Base-by-base conservation (phyloP, 1,140 invertebrate species). In the Drosophila parabipectinata region DNA sequence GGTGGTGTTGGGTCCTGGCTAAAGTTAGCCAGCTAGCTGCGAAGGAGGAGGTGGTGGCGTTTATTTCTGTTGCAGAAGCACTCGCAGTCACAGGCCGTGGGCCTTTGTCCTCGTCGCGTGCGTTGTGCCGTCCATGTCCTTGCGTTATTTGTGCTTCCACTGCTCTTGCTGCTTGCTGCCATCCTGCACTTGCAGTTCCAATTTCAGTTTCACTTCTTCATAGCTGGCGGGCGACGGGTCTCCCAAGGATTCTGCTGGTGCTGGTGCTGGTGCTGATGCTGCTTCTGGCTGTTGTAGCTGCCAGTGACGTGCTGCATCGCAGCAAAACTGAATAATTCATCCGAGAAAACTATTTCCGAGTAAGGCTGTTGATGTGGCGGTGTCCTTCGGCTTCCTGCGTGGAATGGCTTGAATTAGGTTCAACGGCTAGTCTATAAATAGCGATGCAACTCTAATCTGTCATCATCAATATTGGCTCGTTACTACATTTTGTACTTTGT, bases 71-170 rank as follows among this genome's bases (percentile, higher is more conserved):
- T 44, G 41, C 41, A 44, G 41, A 44, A 44, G 41, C 59, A 67
- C 55, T 51, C 48, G 32, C 51, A 21, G 47, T 63, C 69, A 59
- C 77, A 69, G 66, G 66, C 59, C 72, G 58, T 79, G 76, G 62
- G 75, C 61, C 53, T 69, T 50, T 77, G 69, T 77, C 68, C 72
- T 81, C 67, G 72, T 58, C 74, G 79, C 62, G 77, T 80, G 80
- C 77, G 77, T 76, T 79, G 77, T 79, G 75, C 79, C 77, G 66
- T 76, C 73, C 71, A 82, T 79, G 83, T 88, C 83, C 83, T 87
- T 87, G 83, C 68, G 75, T 87, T 87, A 88, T 87, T 87, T 88
- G 78, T 87, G 85, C 53, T 61, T 47, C 52, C 51, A 53, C 62
- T 63, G 52, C 60, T 37, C 53, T 60, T 28, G 21, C 30, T 77